These are phyloP conservation scores for Lutjanus erythropterus DNA, from an alignment of 2,113 vertebrate species.

Conservation along the genomic window DNA sequence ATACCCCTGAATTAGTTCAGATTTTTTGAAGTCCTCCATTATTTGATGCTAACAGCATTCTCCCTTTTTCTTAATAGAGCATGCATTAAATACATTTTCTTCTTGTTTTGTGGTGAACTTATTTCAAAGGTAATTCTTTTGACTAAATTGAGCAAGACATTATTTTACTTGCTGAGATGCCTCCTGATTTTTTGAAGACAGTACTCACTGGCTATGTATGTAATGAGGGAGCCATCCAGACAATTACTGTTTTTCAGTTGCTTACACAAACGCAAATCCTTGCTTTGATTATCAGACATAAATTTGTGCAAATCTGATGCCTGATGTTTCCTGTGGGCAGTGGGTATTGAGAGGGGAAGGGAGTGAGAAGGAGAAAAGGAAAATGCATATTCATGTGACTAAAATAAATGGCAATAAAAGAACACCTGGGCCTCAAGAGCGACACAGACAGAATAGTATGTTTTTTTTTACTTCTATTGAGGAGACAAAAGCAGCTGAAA, in stretches of 20 bases:
- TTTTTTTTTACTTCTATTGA: conserved; percentile 5
- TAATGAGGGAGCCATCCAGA: not conserved
- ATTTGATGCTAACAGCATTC: not conserved
- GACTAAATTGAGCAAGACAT: not conserved
- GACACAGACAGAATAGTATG: not conserved
- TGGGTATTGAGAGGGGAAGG: not conserved
- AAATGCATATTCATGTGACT: conserved; percentile 45
- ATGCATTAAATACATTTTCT: not conserved
- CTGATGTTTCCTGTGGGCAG: not conserved
- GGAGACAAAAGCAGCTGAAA: conserved; percentile 31
- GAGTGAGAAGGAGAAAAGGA: conserved; percentile 1
- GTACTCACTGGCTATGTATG: not conserved
- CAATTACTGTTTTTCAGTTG: not conserved
- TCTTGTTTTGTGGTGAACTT: not conserved
- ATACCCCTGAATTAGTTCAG: too few species aligned
- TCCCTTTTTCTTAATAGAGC: too few species aligned
- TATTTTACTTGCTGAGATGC: not conserved
- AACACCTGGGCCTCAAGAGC: conserved; percentile 23
- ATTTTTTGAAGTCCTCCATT: not conserved
- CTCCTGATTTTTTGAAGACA: not conserved
- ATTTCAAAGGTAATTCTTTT: too few species aligned
- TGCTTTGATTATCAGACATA: not conserved
- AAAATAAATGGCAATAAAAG: conserved; percentile 32
- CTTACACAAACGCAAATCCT: not conserved
- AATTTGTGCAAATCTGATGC: not conserved